phyloP scores from a whole-genome alignment of 2,113 vertebrate genomes.

The Panthera uncia region DNA sequence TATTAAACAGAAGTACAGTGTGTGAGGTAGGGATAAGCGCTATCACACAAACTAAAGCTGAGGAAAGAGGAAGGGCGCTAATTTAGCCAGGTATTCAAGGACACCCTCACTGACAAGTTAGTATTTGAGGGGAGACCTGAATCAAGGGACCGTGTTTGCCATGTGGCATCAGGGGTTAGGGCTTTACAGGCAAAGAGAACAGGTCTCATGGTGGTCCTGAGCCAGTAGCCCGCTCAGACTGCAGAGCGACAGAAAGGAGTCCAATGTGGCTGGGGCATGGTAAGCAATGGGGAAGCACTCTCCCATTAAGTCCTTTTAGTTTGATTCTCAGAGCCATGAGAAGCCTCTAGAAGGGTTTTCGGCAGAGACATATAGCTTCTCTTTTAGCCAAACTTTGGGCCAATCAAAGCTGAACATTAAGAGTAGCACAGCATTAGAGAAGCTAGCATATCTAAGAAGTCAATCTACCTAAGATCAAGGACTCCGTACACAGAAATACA shows the following conservation, averaged over 20 bases:
- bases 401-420: background rate
- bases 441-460: background rate
- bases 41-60: background rate
- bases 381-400: background rate
- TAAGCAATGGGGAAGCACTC: background rate
- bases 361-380: background rate
- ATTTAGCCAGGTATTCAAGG: background rate
- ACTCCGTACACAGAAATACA: background rate
- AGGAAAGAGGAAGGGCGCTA: background rate
- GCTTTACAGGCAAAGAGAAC: background rate
- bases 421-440: background rate
- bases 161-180: too few relatives aligned
- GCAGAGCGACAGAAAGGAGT: background rate
- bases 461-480: background rate
- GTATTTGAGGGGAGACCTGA: background rate
- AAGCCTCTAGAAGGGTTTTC: background rate
- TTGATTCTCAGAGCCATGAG: background rate
- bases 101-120: background rate
- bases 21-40: background rate
- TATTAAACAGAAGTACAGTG: background rate
- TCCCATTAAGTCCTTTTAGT: background rate
- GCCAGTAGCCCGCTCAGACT: background rate
- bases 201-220: rapidly evolving
- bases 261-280: rapidly evolving
- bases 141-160: background rate